Conservation (phyloP, 2,113 vertebrate genomes). For the Notiomystis cincta region DNA sequence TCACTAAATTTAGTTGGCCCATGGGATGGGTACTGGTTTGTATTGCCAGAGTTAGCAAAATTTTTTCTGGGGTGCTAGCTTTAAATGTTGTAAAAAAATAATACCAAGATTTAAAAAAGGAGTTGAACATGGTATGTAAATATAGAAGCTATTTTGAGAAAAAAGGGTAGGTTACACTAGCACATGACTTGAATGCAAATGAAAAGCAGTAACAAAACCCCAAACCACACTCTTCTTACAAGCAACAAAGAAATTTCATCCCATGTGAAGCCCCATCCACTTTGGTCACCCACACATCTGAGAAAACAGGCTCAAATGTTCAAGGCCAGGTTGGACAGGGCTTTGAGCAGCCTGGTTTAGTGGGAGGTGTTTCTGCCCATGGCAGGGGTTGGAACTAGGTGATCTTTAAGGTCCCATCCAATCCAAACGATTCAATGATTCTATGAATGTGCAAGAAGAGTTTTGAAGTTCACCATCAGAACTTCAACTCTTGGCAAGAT, state of each 20-base stretch:
- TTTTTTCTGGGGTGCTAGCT: not conserved
- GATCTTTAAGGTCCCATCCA: not conserved
- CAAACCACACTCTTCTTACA: not conserved
- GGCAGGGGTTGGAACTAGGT: not conserved
- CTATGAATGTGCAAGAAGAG: not conserved
- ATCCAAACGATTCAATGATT: not conserved
- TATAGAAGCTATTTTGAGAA: not conserved
- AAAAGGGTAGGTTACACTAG: not conserved
- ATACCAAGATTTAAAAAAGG: not conserved
- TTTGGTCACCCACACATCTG: not conserved
- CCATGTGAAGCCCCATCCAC: not conserved
- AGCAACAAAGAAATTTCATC: not conserved
- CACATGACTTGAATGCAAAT: not conserved
- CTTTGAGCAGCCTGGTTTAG: not conserved
- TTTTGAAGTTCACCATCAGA: not conserved
- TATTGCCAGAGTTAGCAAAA: not conserved
- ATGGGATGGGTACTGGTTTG: not conserved
- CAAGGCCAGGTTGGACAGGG: not conserved
- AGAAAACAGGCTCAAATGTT: not conserved
- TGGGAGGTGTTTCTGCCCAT: too few species aligned
- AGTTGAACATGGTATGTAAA: not conserved
- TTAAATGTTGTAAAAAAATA: not conserved
- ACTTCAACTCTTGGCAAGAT: not conserved
- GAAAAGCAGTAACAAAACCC: not conserved
- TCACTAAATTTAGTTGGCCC: not conserved